Percentiles rank a stretch among this genome's conserved stretches.
These are phyloP conservation scores for Sebastes trivittatus DNA, from an alignment of 2,797 vertebrate genomes.

Conservation along the genomic window DNA sequence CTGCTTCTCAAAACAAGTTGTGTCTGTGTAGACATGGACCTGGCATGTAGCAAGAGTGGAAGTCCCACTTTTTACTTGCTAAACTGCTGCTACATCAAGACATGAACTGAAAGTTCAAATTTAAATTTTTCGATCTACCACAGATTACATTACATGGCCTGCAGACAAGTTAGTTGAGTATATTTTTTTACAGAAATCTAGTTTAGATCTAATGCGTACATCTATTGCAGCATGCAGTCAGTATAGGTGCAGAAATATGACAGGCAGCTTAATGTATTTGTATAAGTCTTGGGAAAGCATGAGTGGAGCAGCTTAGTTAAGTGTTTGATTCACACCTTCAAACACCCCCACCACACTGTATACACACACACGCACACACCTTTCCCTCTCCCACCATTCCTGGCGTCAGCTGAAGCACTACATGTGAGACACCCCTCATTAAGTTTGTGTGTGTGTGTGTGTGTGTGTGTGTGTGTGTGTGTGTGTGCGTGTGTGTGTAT, in stretches of 20 bases:
- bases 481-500: not conserved
- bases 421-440: slow-evolving; percentile 70
- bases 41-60: not conserved
- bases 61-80: not conserved
- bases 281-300: slow-evolving; percentile 19
- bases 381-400: slow-evolving; percentile 38
- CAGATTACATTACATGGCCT: not conserved
- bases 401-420: slow-evolving; percentile 50
- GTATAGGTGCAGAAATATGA: not conserved
- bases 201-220: not conserved
- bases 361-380: slow-evolving; percentile 42
- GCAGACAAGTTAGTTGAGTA: not conserved
- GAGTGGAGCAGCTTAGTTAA: slow-evolving; percentile 57
- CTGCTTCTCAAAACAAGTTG: not conserved
- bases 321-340: slow-evolving; percentile 61
- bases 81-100: not conserved
- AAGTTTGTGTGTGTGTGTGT: slow-evolving; percentile 45
- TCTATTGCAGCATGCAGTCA: not conserved
- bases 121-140: not conserved
- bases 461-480: slow-evolving; percentile 40
- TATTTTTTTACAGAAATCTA: not conserved
- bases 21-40: not conserved
- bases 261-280: slow-evolving; percentile 25
- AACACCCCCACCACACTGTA: not conserved
- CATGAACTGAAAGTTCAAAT: not conserved